phyloP scores from a whole-genome alignment of 1,140 invertebrate genomes.

The Piezodorus guildinii region DNA sequence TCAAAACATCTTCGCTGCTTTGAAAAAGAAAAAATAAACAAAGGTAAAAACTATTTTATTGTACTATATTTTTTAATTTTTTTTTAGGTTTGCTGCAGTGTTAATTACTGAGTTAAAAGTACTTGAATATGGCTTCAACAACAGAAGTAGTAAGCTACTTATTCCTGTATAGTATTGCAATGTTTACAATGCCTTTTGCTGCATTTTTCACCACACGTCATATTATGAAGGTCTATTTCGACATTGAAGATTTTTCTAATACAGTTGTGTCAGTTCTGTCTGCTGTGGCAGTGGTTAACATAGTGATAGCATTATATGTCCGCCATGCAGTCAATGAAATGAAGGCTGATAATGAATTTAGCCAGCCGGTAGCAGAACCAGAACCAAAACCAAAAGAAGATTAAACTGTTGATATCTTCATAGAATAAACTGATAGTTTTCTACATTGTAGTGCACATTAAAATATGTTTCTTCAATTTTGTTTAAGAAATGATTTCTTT shows the following conservation, averaged over 20 bases:
- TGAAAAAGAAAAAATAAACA: not conserved
- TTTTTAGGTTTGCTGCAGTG: not conserved
- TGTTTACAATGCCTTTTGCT: constrained; percentile 8
- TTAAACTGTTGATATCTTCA: too few relatives aligned
- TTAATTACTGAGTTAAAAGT: not conserved
- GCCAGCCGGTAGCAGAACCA: too few relatives aligned
- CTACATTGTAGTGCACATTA: too few relatives aligned
- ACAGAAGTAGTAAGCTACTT: not conserved
- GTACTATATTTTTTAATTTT: not conserved
- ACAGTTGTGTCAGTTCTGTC: not conserved
- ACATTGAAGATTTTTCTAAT: constrained; percentile 2
- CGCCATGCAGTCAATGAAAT: constrained; percentile 7
- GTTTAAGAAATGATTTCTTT: too few relatives aligned
- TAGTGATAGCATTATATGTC: constrained; percentile 8
- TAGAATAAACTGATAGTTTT: too few relatives aligned
- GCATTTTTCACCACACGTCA: constrained; percentile 1
- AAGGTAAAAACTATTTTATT: not conserved
- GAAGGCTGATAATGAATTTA: not conserved
- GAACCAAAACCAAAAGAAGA: too few relatives aligned
- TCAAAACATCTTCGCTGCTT: not conserved
- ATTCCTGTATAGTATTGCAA: constrained; percentile 9
- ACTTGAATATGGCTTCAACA: not conserved
- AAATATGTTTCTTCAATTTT: too few relatives aligned
- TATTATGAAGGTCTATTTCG: not conserved
- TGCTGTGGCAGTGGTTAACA: constrained; percentile 6